Evolutionary conservation across 1,140 invertebrate species (phyloP).

Genomic region (Diorhabda carinulata): DNA sequence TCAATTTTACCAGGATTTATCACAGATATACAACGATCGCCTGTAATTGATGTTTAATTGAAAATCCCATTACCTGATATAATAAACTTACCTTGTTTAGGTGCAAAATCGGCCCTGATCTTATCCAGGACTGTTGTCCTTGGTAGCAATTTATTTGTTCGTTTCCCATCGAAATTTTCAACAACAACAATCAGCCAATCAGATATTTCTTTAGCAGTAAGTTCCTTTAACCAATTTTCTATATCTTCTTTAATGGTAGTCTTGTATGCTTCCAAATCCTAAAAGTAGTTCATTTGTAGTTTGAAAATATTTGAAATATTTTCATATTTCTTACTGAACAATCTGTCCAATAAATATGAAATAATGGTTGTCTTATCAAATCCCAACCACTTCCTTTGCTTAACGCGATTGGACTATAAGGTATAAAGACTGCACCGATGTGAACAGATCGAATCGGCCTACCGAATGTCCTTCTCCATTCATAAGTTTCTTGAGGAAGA

Average conservation of each 20-base stretch:
- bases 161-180: conserved; percentile 86
- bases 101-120: conserved; percentile 88
- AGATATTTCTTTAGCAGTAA: conserved; percentile 69
- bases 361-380: conserved; percentile 79
- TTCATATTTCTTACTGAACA: conserved; percentile 62
- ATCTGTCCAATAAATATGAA: conserved; percentile 94
- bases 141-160: conserved; percentile 87
- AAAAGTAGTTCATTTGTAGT: conserved; percentile 38
- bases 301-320: background rate
- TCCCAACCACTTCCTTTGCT: conserved; percentile 66
- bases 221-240: conserved; percentile 76
- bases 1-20: conserved; percentile 88
- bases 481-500: conserved; percentile 78
- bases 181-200: conserved; percentile 95
- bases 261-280: conserved; percentile 93
- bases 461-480: conserved; percentile 85
- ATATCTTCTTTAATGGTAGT: conserved; percentile 80
- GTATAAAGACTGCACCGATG: conserved; percentile 79
- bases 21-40: conserved; percentile 81
- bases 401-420: conserved; percentile 69
- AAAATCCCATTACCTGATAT: too few relatives aligned
- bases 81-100: conserved; percentile 70
- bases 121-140: conserved; percentile 92
- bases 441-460: conserved; percentile 77
- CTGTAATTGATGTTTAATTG: conserved; percentile 20